Conservation (phyloP, 2,113 vertebrate genomes). For the Pipra filicauda region DNA sequence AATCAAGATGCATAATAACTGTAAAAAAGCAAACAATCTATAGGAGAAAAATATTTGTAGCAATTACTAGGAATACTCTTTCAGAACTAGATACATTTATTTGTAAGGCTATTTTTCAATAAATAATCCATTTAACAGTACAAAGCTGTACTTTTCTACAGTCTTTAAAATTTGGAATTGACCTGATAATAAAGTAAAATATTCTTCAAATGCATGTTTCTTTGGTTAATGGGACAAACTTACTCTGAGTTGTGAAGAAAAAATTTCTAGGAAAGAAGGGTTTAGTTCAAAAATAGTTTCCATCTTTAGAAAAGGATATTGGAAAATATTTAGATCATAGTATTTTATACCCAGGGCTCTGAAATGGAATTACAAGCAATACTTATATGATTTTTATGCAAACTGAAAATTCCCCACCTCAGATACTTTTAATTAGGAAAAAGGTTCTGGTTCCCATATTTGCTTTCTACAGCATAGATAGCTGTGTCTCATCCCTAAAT, state of each 20-base stretch:
- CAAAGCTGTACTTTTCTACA: background rate
- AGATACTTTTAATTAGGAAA: background rate
- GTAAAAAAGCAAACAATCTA: background rate
- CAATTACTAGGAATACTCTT: background rate
- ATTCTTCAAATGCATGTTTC: background rate
- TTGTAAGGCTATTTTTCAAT: background rate
- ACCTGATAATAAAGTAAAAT: background rate
- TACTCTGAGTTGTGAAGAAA: background rate
- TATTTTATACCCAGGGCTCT: background rate
- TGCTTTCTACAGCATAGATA: background rate
- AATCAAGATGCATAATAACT: background rate
- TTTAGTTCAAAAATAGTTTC: background rate
- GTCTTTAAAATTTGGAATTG: background rate
- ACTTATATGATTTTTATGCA: background rate
- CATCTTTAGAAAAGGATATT: background rate
- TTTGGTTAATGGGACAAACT: background rate
- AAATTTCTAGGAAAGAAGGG: background rate
- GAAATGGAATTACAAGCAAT: background rate
- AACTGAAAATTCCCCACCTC: background rate
- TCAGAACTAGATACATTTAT: background rate
- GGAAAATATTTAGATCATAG: background rate
- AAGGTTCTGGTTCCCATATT: background rate
- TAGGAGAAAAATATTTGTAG: background rate
- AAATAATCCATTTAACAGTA: background rate
- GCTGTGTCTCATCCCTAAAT: background rate